These are phyloP conservation scores for Cecropterus lyciades DNA, from an alignment of 1,140 invertebrate species.

Conservation along the genomic window DNA sequence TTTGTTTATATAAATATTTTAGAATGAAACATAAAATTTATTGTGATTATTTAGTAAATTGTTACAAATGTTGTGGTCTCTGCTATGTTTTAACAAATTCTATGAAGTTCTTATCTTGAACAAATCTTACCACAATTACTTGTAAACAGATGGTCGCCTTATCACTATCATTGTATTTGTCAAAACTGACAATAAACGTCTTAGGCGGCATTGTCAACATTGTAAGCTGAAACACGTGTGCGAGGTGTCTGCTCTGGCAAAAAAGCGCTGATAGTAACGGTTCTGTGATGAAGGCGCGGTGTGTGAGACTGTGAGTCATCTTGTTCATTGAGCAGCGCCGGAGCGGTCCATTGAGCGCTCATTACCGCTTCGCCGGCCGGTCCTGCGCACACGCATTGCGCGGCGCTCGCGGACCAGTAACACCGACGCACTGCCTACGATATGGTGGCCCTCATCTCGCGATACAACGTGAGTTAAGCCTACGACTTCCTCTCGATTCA, in stretches of 20 bases:
- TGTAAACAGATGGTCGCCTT: slow-evolving; percentile 25
- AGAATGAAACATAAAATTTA: too few relatives aligned
- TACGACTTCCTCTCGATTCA: slow-evolving; percentile 66
- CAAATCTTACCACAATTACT: slow-evolving; percentile 22
- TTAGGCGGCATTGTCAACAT: slow-evolving; percentile 26
- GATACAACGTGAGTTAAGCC: slow-evolving; percentile 74
- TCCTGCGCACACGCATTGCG: slow-evolving; percentile 63
- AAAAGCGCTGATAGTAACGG: slow-evolving; percentile 57
- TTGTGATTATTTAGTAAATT: neutral
- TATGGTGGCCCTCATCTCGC: slow-evolving; percentile 64
- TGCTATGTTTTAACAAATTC: slow-evolving; percentile 1
- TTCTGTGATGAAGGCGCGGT: slow-evolving; percentile 77
- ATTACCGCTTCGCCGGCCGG: slow-evolving; percentile 76
- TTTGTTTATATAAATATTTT: too few relatives aligned
- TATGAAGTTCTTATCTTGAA: slow-evolving; percentile 27
- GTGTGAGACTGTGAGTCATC: slow-evolving; percentile 81
- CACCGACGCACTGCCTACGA: slow-evolving; percentile 72
- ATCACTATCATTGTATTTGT: slow-evolving; percentile 27
- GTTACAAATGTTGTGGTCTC: neutral
- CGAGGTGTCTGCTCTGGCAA: slow-evolving; percentile 62
- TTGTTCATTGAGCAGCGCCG: slow-evolving; percentile 78
- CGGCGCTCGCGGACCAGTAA: slow-evolving; percentile 53
- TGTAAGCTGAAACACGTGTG: slow-evolving; percentile 62
- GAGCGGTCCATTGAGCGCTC: slow-evolving; percentile 76
- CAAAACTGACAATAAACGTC: slow-evolving; percentile 26